Conservation (phyloP, 1,140 invertebrate genomes). For the Nylanderia fulva region DNA sequence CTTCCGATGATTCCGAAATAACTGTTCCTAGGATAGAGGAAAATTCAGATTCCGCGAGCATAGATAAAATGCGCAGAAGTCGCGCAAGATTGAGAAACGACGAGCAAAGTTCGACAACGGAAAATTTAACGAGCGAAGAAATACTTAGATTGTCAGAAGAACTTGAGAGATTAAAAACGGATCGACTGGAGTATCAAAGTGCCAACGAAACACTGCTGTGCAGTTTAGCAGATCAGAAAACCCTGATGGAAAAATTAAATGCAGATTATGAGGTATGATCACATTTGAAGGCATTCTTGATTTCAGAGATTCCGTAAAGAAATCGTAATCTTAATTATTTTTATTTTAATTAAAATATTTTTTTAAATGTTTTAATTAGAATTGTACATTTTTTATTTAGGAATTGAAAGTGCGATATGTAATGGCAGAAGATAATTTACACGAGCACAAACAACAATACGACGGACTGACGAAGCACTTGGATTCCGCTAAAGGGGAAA, state of each 20-base stretch:
- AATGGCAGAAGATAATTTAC: conserved; percentile 60
- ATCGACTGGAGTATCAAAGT: conserved; percentile 54
- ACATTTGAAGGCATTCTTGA: conserved; percentile 10
- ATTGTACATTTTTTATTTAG: conserved; percentile 59
- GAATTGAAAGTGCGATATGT: conserved; percentile 68
- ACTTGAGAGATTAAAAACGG: conserved; percentile 63
- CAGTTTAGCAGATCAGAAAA: conserved; percentile 76
- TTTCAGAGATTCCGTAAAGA: neutral
- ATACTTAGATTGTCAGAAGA: conserved; percentile 53
- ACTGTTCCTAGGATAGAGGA: conserved; percentile 14
- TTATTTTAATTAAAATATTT: conserved; percentile 7
- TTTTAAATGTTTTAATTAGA: no score
- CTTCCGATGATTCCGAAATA: conserved; percentile 2
- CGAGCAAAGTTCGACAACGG: neutral
- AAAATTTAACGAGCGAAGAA: conserved; percentile 45
- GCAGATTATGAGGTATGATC: conserved; percentile 77
- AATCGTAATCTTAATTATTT: neutral
- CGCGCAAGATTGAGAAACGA: neutral
- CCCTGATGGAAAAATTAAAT: conserved; percentile 71
- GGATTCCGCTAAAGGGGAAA: conserved; percentile 74
- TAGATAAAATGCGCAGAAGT: conserved; percentile 14
- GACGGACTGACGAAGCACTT: conserved; percentile 73
- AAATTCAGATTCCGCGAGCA: neutral
- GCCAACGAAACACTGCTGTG: conserved; percentile 74
- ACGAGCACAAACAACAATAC: conserved; percentile 48